A percentile compares a stretch with the other conserved stretches of the same genome.
Conservation (phyloP, 1,140 invertebrate genomes). For the Aricia agestis region DNA sequence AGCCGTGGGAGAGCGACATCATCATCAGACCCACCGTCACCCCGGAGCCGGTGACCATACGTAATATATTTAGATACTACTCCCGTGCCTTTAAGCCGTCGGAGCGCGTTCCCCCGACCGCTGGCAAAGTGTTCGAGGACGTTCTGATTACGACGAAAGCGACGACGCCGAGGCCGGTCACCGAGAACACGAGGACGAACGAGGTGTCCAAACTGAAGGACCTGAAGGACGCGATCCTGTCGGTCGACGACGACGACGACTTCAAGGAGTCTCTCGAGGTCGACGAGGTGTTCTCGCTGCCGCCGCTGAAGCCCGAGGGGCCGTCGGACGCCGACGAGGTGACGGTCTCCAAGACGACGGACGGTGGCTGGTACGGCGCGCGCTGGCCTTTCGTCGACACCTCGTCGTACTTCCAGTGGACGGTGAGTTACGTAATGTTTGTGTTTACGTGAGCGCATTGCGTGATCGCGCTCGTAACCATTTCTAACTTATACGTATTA, state of each 20-base stretch:
- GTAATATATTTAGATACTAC: constrained; percentile 48
- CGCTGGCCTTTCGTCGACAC: constrained; percentile 80
- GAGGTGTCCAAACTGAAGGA: constrained; percentile 49
- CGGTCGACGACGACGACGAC: constrained; percentile 67
- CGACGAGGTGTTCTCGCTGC: constrained; percentile 66
- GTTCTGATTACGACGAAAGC: constrained; percentile 57
- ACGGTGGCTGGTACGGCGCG: constrained; percentile 55
- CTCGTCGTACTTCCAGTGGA: constrained; percentile 81
- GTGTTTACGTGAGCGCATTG: constrained; percentile 39
- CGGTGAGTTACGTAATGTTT: constrained; percentile 71
- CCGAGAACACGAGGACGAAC: constrained; percentile 41
- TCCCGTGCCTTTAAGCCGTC: constrained; percentile 45
- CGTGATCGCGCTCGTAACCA: constrained; percentile 36
- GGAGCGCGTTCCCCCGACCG: constrained; percentile 41
- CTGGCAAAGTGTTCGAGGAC: constrained; percentile 49
- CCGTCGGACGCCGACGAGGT: constrained; percentile 55
- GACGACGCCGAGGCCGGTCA: constrained; percentile 42
- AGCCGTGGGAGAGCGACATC: constrained; percentile 59
- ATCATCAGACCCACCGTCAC: constrained; percentile 59
- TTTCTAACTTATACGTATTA: constrained; percentile 36
- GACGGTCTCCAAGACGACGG: constrained; percentile 62
- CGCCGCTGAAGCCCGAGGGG: constrained; percentile 52
- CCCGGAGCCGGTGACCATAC: constrained; percentile 46
- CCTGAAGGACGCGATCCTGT: constrained; percentile 60
- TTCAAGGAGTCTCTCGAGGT: constrained; percentile 68